phyloP scores from a whole-genome alignment of 2,797 vertebrate species.

The Sebastiscus tertius region DNA sequence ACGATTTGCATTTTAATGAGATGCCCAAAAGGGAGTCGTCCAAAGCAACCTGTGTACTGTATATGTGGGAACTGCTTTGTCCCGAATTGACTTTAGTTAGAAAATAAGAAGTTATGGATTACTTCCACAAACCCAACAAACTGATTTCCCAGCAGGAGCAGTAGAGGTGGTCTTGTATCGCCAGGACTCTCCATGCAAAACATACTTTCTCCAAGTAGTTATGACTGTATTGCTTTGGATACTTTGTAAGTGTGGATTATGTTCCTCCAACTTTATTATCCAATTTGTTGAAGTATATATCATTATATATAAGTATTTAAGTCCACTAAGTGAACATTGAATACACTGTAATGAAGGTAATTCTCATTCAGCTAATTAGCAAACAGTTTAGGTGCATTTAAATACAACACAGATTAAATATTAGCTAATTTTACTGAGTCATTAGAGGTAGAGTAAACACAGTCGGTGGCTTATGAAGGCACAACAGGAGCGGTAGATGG shows the following conservation, averaged over 20 bases:
- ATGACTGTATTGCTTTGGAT: background rate
- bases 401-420: constrained; percentile 39
- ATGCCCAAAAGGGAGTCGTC: constrained; percentile 26
- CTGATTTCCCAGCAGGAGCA: constrained; percentile 10
- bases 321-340: constrained; percentile 18
- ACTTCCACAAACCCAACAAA: constrained; percentile 12
- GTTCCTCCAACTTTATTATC: constrained; percentile 14
- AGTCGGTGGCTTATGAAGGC: constrained; percentile 12
- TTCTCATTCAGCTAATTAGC: constrained; percentile 47
- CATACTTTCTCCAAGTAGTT: background rate
- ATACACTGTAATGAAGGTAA: constrained; percentile 40
- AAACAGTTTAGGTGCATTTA: constrained; percentile 40
- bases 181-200: background rate
- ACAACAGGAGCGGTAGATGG: background rate
- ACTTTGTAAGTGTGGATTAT: background rate
- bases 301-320: background rate
- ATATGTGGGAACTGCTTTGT: constrained; percentile 32
- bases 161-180: background rate
- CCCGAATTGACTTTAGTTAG: constrained; percentile 41
- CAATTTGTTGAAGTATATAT: background rate
- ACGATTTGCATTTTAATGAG: constrained; percentile 60
- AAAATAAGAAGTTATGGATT: constrained; percentile 40
- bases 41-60: background rate
- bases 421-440: constrained; percentile 23
- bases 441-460: constrained; percentile 33